Evolutionary conservation across 2,888 invertebrate species (phyloP).

Genomic region (Poecilus cupreus): DNA sequence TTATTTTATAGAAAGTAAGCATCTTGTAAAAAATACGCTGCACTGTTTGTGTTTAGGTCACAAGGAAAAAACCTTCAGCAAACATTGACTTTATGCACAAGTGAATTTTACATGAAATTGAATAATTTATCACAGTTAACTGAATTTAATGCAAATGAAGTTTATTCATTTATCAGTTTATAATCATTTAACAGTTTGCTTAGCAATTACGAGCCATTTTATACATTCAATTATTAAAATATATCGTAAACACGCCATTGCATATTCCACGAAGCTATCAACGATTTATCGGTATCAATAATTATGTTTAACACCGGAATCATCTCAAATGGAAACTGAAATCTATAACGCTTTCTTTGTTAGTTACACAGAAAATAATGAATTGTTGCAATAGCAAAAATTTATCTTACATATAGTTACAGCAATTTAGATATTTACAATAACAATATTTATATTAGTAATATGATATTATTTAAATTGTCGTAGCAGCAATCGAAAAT

Average conservation of each 20-base stretch:
- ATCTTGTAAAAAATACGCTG: not conserved
- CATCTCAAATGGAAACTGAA: no score
- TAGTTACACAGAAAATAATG: no score
- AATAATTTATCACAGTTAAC: conserved; percentile 42
- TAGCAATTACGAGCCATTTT: conserved; percentile 25
- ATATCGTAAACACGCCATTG: not conserved
- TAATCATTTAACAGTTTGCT: conserved; percentile 38
- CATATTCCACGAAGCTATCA: not conserved
- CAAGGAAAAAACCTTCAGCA: not conserved
- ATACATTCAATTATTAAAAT: conserved; percentile 38
- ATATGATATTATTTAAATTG: no score
- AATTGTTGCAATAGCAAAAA: no score
- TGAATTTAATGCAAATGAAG: conserved; percentile 39
- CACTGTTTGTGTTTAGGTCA: not conserved
- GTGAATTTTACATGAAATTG: conserved; percentile 43
- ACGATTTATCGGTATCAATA: not conserved
- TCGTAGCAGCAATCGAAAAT: no score
- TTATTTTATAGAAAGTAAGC: no score
- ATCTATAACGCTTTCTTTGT: not conserved
- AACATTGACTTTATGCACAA: conserved; percentile 27
- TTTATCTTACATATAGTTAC: no score
- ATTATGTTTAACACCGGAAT: no score
- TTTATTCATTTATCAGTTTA: conserved; percentile 38
- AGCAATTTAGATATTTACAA: no score
- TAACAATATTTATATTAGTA: no score